Evolutionary conservation across 2,888 invertebrate species (phyloP).

Genomic region (Eupithecia centaureata): DNA sequence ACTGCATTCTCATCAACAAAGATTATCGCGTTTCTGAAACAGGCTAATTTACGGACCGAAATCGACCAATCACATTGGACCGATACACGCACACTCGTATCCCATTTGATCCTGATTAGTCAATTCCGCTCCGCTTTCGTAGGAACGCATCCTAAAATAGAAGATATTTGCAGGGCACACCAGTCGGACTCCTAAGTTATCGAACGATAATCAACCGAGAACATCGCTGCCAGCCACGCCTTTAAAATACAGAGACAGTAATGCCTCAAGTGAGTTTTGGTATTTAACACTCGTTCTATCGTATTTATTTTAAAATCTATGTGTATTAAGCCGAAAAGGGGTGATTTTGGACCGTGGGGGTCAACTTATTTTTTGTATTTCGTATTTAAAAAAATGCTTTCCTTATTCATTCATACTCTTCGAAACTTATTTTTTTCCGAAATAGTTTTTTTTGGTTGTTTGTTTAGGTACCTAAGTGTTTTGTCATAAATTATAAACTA

Average conservation of each 20-base stretch:
- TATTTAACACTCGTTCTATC: neutral
- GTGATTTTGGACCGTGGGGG: no score
- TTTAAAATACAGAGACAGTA: slow-evolving; percentile 57
- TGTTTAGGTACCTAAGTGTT: no score
- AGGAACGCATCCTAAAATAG: neutral
- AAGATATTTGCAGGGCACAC: neutral
- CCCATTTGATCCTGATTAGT: neutral
- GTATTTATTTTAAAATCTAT: neutral
- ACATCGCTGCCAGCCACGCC: neutral
- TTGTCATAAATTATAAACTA: no score
- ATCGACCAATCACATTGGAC: neutral
- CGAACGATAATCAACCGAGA: neutral
- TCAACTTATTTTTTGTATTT: no score
- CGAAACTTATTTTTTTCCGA: no score
- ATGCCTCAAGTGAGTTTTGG: slow-evolving; percentile 60
- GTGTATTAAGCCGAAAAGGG: no score
- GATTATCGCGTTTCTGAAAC: neutral
- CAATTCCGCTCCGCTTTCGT: neutral
- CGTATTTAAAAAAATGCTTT: no score
- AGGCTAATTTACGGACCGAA: neutral
- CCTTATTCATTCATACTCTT: no score
- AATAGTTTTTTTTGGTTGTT: no score
- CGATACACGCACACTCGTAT: neutral
- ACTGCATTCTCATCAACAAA: no score
- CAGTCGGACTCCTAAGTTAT: neutral